Evolutionary conservation across 2,888 invertebrate genomes (phyloP).

Genomic region (Cephus runcator): DNA sequence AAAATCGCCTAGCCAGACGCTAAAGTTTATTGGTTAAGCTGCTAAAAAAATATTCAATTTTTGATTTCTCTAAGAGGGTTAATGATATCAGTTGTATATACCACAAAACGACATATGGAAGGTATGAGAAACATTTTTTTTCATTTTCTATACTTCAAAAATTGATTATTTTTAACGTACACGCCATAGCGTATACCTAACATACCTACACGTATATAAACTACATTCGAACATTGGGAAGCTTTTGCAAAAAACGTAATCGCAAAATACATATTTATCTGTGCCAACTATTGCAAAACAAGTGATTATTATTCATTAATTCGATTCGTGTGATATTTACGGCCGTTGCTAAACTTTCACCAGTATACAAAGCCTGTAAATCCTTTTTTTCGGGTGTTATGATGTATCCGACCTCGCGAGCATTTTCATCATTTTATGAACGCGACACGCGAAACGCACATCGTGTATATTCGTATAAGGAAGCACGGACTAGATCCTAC

Average conservation of each 20-base stretch:
- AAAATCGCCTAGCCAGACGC: neutral
- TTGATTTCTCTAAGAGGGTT: conserved; percentile 21
- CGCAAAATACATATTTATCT: conserved; percentile 49
- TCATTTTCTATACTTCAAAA: conserved; percentile 1
- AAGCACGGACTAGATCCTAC: conserved; percentile 53
- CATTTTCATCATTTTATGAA: conserved; percentile 19
- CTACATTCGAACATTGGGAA: neutral
- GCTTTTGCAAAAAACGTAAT: conserved; percentile 39
- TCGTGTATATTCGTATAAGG: conserved; percentile 37
- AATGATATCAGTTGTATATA: neutral
- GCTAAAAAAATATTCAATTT: conserved; percentile 45
- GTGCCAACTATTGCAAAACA: conserved; percentile 23
- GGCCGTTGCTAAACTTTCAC: neutral
- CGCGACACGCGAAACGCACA: conserved; percentile 12
- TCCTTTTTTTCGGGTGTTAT: neutral
- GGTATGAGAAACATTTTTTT: neutral
- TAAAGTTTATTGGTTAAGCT: neutral
- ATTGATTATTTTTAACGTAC: conserved; percentile 7
- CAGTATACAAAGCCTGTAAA: neutral
- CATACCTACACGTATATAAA: neutral
- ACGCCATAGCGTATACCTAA: neutral
- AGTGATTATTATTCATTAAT: conserved; percentile 10
- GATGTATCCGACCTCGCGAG: neutral
- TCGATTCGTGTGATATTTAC: neutral
- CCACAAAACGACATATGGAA: neutral